These are phyloP conservation scores for Nephrotoma flavescens DNA, from an alignment of 2,888 invertebrate species.

Conservation along the genomic window DNA sequence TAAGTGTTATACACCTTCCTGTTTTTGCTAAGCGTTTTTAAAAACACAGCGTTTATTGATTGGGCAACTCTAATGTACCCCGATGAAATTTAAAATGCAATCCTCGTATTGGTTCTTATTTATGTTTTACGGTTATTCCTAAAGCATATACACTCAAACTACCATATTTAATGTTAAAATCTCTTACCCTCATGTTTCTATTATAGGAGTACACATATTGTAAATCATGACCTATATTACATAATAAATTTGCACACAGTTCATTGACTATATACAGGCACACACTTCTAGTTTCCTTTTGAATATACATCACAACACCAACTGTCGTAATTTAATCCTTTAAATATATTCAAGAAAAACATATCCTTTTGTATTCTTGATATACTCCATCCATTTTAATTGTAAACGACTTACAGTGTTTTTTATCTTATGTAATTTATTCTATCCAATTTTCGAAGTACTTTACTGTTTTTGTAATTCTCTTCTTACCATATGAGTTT, in stretches of 20 bases:
- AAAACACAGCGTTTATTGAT: no score
- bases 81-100: no score
- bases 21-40: no score
- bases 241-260: background rate
- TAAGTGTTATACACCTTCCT: no score
- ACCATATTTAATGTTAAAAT: no score
- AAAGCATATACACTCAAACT: no score
- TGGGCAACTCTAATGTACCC: no score
- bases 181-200: no score
- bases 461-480: background rate
- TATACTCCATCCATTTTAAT: background rate
- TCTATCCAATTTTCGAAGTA: background rate
- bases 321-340: background rate
- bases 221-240: background rate
- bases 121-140: no score
- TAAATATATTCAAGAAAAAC: background rate
- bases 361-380: background rate
- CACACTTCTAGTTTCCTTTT: background rate
- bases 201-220: no score
- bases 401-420: background rate
- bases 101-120: no score
- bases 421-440: background rate
- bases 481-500: background rate
- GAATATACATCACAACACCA: background rate
- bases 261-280: background rate